phyloP scores from a whole-genome alignment of 2,888 invertebrate species.

The Noctua janthina region DNA sequence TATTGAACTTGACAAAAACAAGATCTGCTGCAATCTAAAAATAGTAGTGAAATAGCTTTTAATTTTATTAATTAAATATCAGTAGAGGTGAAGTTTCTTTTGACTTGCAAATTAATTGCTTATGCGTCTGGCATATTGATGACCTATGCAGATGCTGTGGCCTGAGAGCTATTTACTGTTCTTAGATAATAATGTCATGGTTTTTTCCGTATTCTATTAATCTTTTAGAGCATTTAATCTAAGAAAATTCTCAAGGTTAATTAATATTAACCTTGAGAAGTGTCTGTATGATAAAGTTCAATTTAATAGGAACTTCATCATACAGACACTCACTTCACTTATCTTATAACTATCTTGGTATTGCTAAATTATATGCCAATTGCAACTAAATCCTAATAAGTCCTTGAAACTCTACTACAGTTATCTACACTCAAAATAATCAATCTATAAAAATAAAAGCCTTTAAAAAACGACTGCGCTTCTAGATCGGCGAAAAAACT shows the following conservation, averaged over 20 bases:
- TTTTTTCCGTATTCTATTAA: neutral
- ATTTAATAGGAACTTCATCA: neutral
- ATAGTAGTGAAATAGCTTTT: neutral
- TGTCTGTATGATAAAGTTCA: too few relatives aligned
- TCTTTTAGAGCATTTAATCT: neutral
- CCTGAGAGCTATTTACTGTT: neutral
- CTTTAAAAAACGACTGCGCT: neutral
- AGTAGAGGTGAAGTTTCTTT: conserved; percentile 9
- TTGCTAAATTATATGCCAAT: neutral
- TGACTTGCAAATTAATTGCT: conserved; percentile 38
- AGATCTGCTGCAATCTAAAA: neutral
- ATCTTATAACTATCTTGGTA: neutral
- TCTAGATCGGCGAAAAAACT: neutral
- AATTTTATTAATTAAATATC: neutral
- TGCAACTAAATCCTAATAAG: neutral
- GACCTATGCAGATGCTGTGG: neutral
- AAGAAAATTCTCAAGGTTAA: neutral
- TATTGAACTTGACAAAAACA: neutral
- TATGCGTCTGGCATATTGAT: conserved; percentile 20
- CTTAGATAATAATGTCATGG: neutral
- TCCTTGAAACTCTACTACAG: neutral
- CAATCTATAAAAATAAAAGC: neutral
- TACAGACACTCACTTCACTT: neutral
- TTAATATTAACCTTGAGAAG: too few relatives aligned
- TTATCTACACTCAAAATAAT: neutral